Conservation (phyloP, 2,113 vertebrate genomes). For the Corythornis cristatus region DNA sequence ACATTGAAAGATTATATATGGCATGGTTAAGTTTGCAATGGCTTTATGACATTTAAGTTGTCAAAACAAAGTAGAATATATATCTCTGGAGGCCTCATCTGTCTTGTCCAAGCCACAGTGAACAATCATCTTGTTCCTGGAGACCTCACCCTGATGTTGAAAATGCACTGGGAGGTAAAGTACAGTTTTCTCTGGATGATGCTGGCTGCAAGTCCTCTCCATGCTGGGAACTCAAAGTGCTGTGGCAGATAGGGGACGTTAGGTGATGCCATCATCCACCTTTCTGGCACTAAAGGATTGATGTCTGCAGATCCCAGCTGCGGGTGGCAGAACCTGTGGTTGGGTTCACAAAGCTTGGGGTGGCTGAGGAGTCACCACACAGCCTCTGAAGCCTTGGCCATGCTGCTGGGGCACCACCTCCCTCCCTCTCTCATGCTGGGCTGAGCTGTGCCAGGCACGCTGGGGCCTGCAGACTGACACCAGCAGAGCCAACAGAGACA, state of each 20-base stretch:
- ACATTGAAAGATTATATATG: background rate
- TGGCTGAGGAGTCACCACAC: background rate
- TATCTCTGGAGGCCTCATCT: background rate
- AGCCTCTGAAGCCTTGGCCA: background rate
- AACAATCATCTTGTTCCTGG: background rate
- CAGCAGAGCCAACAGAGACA: accelerated
- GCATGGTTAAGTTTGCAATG: background rate
- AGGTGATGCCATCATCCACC: background rate
- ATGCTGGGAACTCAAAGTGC: background rate
- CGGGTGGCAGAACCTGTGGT: background rate
- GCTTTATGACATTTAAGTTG: background rate
- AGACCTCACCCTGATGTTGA: background rate
- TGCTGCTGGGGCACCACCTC: background rate
- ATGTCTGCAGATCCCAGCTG: accelerated
- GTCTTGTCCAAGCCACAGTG: background rate
- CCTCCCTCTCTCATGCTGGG: accelerated
- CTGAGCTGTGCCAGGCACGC: accelerated
- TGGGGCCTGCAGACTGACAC: background rate
- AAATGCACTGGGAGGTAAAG: background rate
- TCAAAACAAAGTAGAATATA: background rate
- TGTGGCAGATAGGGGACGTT: background rate
- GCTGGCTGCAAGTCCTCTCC: background rate
- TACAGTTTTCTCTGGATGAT: background rate
- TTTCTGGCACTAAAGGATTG: background rate
- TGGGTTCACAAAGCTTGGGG: background rate